A percentile compares a stretch with the other conserved stretches of the same genome.
Evolutionary conservation across 2,888 invertebrate genomes (phyloP).

Genomic region (Mythimna vitellina): DNA sequence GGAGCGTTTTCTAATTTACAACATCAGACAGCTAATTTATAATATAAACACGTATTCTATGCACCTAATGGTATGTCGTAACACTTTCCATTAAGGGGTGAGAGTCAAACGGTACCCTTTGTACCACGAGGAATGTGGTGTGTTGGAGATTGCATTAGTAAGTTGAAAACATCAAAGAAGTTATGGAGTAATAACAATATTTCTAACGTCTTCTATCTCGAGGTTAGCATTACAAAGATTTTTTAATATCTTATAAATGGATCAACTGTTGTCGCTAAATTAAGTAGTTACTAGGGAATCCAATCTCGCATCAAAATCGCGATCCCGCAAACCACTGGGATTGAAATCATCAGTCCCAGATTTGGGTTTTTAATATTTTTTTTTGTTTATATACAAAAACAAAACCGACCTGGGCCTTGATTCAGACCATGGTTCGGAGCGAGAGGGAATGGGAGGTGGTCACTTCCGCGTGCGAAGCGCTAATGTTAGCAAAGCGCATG

Average conservation of each 20-base stretch:
- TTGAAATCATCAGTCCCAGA: too few species aligned
- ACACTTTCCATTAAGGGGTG: slow-evolving; percentile 51
- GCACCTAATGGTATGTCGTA: slow-evolving; percentile 53
- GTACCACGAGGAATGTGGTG: slow-evolving; percentile 23
- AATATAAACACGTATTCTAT: slow-evolving; percentile 59
- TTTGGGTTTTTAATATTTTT: too few species aligned
- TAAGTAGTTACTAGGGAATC: too few species aligned
- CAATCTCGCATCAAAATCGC: too few species aligned
- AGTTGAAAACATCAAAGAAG: slow-evolving; percentile 55
- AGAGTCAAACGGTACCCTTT: slow-evolving; percentile 54
- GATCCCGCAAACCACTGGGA: too few species aligned
- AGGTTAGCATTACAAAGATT: neutral
- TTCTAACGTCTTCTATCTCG: slow-evolving; percentile 15
- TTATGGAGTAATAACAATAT: slow-evolving; percentile 36
- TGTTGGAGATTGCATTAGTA: slow-evolving; percentile 50
- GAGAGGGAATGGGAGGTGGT: too few species aligned
- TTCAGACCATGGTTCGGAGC: too few species aligned
- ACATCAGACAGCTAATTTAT: slow-evolving; percentile 57
- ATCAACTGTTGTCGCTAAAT: too few species aligned
- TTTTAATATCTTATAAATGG: neutral
- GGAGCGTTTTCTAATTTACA: slow-evolving; percentile 39
- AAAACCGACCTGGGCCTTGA: too few species aligned
- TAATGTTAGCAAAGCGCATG: too few species aligned
- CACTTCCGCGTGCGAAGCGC: too few species aligned
- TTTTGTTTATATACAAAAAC: too few species aligned